phyloP scores from a whole-genome alignment of 2,797 vertebrate genomes.

The Sebastes cheni region DNA sequence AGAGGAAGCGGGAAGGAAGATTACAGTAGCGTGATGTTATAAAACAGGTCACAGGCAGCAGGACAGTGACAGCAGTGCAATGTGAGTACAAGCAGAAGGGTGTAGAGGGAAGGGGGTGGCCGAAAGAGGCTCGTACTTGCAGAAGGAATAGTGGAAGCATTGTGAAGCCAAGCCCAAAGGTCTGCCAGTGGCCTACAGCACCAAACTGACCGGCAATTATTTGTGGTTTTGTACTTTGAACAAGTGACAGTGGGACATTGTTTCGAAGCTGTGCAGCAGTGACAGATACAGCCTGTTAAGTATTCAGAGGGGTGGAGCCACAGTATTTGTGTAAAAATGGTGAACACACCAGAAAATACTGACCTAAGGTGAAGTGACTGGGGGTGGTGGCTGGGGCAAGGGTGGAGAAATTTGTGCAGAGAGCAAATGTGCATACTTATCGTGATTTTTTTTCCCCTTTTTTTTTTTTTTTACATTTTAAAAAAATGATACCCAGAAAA shows the following conservation, averaged over 20 bases:
- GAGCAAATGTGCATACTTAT: slow-evolving; percentile 49
- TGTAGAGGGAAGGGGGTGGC: background rate
- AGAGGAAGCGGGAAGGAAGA: slow-evolving; percentile 64
- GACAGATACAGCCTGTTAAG: slow-evolving; percentile 12
- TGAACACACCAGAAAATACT: slow-evolving; percentile 45
- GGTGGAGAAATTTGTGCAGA: slow-evolving; percentile 65
- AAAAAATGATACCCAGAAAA: slow-evolving; percentile 28
- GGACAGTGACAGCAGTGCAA: slow-evolving; percentile 68
- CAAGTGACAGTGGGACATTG: slow-evolving; percentile 31
- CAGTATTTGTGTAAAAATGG: background rate
- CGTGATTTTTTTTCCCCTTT: background rate
- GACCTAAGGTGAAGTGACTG: slow-evolving; percentile 38
- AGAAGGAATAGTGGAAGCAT: slow-evolving; percentile 37
- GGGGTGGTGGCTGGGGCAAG: slow-evolving; percentile 39
- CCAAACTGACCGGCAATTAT: slow-evolving; percentile 18
- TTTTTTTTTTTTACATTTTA: background rate
- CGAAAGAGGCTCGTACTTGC: slow-evolving; percentile 17
- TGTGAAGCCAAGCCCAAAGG: slow-evolving; percentile 41
- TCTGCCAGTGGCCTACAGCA: slow-evolving; percentile 32
- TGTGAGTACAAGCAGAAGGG: slow-evolving; percentile 63
- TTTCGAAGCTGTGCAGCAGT: slow-evolving; percentile 20
- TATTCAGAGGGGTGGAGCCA: slow-evolving; percentile 15
- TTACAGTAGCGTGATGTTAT: slow-evolving; percentile 57
- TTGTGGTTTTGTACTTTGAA: background rate
- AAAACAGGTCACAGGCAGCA: slow-evolving; percentile 56